phyloP scores from a whole-genome alignment of 2,113 vertebrate species.

The Cyprinodon brontotheroides region DNA sequence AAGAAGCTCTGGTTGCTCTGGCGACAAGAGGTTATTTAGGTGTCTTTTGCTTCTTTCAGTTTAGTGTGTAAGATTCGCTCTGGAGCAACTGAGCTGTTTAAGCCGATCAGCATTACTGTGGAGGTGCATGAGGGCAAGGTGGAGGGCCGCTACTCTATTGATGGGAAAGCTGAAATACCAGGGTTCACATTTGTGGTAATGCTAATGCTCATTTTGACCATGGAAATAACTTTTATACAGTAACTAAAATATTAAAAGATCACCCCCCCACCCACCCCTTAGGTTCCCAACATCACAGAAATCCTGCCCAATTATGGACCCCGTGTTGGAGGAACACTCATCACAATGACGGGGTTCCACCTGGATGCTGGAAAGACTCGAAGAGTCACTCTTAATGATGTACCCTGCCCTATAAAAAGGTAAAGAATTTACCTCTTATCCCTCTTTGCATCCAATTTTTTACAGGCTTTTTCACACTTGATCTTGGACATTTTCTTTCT shows the following conservation, averaged over 20 bases:
- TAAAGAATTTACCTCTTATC: conserved; percentile 23
- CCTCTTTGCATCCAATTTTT: too few relatives aligned
- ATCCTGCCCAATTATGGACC: conserved; percentile 89
- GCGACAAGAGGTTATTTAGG: conserved; percentile 8
- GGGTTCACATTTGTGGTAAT: conserved; percentile 90
- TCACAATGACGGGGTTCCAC: conserved; percentile 84
- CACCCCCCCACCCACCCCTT: neutral
- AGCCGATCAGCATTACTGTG: conserved; percentile 78
- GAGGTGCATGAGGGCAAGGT: conserved; percentile 79
- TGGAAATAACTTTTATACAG: neutral
- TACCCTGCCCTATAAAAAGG: conserved; percentile 81
- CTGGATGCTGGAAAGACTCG: conserved; percentile 83
- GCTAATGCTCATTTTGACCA: neutral
- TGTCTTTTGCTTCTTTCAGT: conserved; percentile 57
- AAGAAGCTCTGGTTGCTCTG: neutral
- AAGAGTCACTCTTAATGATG: conserved; percentile 83
- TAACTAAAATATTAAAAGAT: neutral
- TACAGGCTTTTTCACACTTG: too few relatives aligned
- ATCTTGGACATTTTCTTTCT: too few relatives aligned
- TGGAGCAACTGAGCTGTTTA: conserved; percentile 41
- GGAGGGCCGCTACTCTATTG: conserved; percentile 78
- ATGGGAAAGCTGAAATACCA: conserved; percentile 75
- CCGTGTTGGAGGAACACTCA: conserved; percentile 84
- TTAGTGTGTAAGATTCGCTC: conserved; percentile 87
- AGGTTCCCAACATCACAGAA: conserved; percentile 85